These are phyloP conservation scores for Pogonognathellus flavescens DNA, from an alignment of 1,140 invertebrate genomes.

Conservation along the genomic window DNA sequence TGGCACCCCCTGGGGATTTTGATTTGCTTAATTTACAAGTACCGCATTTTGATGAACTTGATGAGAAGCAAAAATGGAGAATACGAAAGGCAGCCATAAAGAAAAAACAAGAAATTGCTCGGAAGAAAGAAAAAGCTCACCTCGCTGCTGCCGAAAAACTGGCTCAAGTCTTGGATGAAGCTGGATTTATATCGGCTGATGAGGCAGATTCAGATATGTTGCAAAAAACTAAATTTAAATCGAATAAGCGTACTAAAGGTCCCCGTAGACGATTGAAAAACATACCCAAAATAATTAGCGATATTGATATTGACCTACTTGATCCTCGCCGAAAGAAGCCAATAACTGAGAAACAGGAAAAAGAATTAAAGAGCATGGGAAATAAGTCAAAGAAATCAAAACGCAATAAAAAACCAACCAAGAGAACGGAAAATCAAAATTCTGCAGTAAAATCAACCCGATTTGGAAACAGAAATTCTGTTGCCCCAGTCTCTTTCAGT, in stretches of 20 bases:
- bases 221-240: not conserved
- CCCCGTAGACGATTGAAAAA: not conserved
- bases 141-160: not conserved
- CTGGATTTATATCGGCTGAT: not conserved
- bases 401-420: too few relatives aligned
- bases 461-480: too few relatives aligned
- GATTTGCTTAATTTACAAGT: slow-evolving; percentile 5
- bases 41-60: not conserved
- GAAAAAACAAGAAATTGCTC: not conserved
- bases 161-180: not conserved
- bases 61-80: not conserved
- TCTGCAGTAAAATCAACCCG: not conserved
- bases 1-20: not conserved
- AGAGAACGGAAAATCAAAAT: too few relatives aligned
- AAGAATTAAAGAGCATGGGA: too few relatives aligned
- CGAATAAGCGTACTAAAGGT: not conserved
- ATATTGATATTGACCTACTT: too few relatives aligned
- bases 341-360: too few relatives aligned
- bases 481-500: too few relatives aligned
- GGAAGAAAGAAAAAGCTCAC: not conserved
- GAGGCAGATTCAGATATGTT: not conserved
- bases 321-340: too few relatives aligned
- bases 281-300: too few relatives aligned
- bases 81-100: not conserved
- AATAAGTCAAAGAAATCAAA: too few relatives aligned